phyloP scores from a whole-genome alignment of 1,140 invertebrate species.

The Zeugodacus cucurbitae region DNA sequence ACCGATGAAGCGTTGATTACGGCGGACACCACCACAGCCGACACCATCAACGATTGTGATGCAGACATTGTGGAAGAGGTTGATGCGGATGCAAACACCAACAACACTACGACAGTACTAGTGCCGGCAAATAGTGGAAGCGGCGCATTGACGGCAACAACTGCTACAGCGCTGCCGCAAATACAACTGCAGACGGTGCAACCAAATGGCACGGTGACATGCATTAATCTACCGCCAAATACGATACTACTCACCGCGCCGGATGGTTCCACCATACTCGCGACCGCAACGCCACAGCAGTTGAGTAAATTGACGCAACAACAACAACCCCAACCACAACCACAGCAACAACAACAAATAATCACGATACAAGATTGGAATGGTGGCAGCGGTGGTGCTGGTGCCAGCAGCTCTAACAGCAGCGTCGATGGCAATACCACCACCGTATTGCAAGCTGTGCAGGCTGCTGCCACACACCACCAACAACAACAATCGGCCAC shows the following conservation, averaged over 20 bases:
- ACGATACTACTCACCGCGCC: constrained; percentile 59
- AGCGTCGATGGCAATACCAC: constrained; percentile 34
- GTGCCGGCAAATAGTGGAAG: background rate
- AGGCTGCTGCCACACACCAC: constrained; percentile 45
- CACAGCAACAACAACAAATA: constrained; percentile 41
- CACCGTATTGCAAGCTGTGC: constrained; percentile 39
- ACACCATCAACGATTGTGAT: constrained; percentile 12
- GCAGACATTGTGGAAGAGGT: background rate
- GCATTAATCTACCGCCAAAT: constrained; percentile 60
- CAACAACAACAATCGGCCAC: background rate
- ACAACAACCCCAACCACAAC: constrained; percentile 32
- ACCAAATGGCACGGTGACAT: constrained; percentile 60
- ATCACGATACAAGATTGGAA: constrained; percentile 57
- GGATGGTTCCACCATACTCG: constrained; percentile 58
- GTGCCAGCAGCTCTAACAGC: background rate
- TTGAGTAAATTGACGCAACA: constrained; percentile 2
- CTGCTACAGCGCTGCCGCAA: constrained; percentile 44
- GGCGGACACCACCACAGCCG: constrained; percentile 31
- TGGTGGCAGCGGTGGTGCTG: constrained; percentile 28
- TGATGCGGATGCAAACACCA: background rate
- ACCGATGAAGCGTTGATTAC: background rate
- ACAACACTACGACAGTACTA: constrained; percentile 10
- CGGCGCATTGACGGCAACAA: constrained; percentile 41
- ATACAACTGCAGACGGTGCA: constrained; percentile 59
- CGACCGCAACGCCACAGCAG: constrained; percentile 53